phyloP scores from a whole-genome alignment of 2,888 invertebrate species.

The Eupithecia centaureata region DNA sequence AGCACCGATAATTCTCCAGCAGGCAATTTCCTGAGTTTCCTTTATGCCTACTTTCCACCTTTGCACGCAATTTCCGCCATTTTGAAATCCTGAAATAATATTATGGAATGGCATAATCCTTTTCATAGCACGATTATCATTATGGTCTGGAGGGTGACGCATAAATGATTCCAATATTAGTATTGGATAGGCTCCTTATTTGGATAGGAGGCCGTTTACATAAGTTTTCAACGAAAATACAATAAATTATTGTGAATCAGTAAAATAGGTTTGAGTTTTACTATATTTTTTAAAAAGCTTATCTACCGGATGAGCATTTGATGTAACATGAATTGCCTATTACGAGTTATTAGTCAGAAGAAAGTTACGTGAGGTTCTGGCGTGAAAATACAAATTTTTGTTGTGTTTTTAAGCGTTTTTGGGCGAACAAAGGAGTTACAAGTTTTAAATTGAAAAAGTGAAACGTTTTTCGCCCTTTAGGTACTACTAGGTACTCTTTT shows the following conservation, averaged over 20 bases:
- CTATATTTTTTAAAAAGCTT: too few species aligned
- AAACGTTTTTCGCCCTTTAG: neutral
- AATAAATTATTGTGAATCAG: too few species aligned
- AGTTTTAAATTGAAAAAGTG: neutral
- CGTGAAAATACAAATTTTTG: too few species aligned
- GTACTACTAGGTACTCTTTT: neutral
- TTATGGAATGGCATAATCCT: slow-evolving; percentile 32
- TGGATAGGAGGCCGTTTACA: neutral
- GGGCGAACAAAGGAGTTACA: neutral
- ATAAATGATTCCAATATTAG: slow-evolving; percentile 13
- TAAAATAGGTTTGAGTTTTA: neutral
- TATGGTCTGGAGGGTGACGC: slow-evolving; percentile 11
- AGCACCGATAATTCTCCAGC: slow-evolving; percentile 29
- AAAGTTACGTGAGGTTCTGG: too few species aligned
- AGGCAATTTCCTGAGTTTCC: slow-evolving; percentile 48
- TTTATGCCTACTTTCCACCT: slow-evolving; percentile 44
- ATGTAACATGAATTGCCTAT: too few species aligned
- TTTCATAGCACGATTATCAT: slow-evolving; percentile 19
- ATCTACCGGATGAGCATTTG: too few species aligned
- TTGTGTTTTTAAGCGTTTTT: too few species aligned
- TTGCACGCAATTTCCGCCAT: slow-evolving; percentile 47
- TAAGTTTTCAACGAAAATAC: neutral
- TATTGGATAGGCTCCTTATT: too few species aligned
- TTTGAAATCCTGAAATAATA: slow-evolving; percentile 35
- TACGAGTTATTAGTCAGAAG: too few species aligned